phyloP scores from a whole-genome alignment of 1,140 invertebrate species.

The Tetranychus cinnabarinus region DNA sequence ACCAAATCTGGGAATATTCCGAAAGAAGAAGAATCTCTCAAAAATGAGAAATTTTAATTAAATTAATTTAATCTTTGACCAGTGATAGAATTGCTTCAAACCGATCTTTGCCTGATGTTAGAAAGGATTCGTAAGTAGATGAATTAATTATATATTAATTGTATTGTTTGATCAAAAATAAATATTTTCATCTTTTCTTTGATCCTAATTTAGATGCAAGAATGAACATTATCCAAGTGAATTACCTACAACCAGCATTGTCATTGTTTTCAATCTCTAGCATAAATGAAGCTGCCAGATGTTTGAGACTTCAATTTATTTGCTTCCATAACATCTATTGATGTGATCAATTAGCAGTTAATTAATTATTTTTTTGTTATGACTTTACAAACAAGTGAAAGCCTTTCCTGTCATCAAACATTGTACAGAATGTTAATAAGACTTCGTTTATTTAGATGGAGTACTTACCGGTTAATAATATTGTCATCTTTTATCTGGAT shows the following conservation, averaged over 20 bases:
- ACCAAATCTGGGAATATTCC: constrained; percentile 56
- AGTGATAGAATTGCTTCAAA: constrained; percentile 95
- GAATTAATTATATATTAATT: neutral
- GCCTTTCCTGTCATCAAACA: too few relatives aligned
- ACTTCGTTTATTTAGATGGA: constrained; percentile 26
- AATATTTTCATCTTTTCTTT: neutral
- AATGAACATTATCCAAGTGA: constrained; percentile 13
- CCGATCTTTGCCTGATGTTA: constrained; percentile 74
- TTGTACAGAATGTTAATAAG: neutral
- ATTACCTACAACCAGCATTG: constrained; percentile 20
- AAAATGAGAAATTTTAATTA: constrained; percentile 76
- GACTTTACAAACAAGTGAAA: too few relatives aligned
- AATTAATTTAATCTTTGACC: constrained; percentile 97
- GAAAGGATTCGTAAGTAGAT: constrained; percentile 54
- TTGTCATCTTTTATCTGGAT: constrained; percentile 87
- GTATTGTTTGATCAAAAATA: neutral
- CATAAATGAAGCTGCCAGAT: constrained; percentile 20
- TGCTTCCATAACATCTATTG: too few relatives aligned
- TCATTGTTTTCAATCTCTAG: constrained; percentile 24
- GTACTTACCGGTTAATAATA: constrained; percentile 79
- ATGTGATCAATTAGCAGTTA: too few relatives aligned
- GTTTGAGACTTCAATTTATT: too few relatives aligned
- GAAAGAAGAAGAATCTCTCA: constrained; percentile 50
- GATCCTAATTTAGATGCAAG: constrained; percentile 9
- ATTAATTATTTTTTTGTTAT: too few relatives aligned